These are phyloP conservation scores for Tympanuchus pallidicinctus DNA, from an alignment of 2,113 vertebrate species.

Conservation along the genomic window DNA sequence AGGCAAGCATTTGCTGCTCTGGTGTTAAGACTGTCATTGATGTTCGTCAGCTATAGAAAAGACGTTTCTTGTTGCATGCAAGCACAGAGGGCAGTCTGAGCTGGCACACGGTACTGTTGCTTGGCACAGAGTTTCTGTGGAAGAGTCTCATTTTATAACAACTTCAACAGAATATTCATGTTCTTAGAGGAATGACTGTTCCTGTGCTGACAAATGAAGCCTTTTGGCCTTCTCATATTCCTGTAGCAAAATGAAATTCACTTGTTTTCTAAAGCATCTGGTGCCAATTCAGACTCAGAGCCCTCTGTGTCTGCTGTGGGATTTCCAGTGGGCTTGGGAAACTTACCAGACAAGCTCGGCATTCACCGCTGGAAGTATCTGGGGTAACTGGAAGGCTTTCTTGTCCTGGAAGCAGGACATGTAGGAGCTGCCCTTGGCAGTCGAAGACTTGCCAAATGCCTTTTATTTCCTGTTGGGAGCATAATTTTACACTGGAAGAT, in stretches of 20 bases:
- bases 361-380: conserved; percentile 40
- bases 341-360: conserved; percentile 54
- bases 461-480: conserved; percentile 49
- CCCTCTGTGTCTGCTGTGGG: conserved; percentile 51
- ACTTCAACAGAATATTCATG: conserved; percentile 17
- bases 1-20: background rate
- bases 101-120: background rate
- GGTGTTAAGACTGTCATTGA: background rate
- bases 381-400: conserved; percentile 41
- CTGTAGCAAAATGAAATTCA: conserved; percentile 44
- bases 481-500: background rate
- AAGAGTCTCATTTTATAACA: conserved; percentile 28
- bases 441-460: background rate
- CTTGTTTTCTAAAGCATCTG: conserved; percentile 46
- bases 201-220: conserved; percentile 38
- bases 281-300: conserved; percentile 51
- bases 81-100: background rate
- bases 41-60: background rate
- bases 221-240: conserved; percentile 14
- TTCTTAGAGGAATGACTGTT: conserved; percentile 36
- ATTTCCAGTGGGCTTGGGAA: conserved; percentile 16
- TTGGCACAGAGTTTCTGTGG: conserved; percentile 16
- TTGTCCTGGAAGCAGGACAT: conserved; percentile 58
- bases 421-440: conserved; percentile 21
- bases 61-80: background rate